Percentiles rank a stretch among this genome's conserved stretches.
These are phyloP conservation scores for Mola mola DNA, from an alignment of 2,113 vertebrate genomes.

Conservation along the genomic window DNA sequence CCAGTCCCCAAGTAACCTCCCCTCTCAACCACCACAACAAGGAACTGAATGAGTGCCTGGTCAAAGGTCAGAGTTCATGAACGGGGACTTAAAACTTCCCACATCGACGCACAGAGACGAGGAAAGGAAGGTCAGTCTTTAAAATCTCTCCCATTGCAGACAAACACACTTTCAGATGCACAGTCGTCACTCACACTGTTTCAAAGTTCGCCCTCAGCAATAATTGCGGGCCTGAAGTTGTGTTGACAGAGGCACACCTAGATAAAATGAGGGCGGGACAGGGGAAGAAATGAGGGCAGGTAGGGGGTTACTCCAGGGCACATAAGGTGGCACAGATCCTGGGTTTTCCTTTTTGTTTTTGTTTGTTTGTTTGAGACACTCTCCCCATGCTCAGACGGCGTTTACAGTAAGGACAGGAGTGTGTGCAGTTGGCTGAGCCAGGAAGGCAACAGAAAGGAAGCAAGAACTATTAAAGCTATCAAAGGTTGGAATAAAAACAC, in stretches of 20 bases:
- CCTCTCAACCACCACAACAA: conserved; percentile 52
- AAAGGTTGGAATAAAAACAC: conserved; percentile 68
- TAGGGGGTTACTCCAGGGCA: conserved; percentile 50
- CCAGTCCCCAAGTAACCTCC: conserved; percentile 31
- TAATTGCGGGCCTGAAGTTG: conserved; percentile 58
- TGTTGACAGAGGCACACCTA: conserved; percentile 72
- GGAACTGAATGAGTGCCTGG: conserved; percentile 71
- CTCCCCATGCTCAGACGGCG: conserved; percentile 31
- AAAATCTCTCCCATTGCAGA: conserved; percentile 35
- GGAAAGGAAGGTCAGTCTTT: conserved; percentile 52
- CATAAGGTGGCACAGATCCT: conserved; percentile 62
- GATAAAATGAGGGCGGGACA: conserved; percentile 38
- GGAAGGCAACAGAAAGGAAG: conserved; percentile 55
- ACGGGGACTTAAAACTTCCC: conserved; percentile 79
- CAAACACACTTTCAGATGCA: conserved; percentile 55
- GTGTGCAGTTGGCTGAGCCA: conserved; percentile 45
- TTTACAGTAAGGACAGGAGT: conserved; percentile 56
- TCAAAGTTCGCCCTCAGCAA: conserved; percentile 61
- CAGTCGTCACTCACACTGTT: conserved; percentile 56
- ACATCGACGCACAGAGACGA: conserved; percentile 58
- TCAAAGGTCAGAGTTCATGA: conserved; percentile 83
- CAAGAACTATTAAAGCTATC: conserved; percentile 77
- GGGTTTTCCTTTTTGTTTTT: conserved; percentile 6
- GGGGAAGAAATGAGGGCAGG: conserved; percentile 6
- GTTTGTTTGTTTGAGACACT: conserved; percentile 22